phyloP scores from a whole-genome alignment of 2,113 vertebrate species.

The Elephas maximus region DNA sequence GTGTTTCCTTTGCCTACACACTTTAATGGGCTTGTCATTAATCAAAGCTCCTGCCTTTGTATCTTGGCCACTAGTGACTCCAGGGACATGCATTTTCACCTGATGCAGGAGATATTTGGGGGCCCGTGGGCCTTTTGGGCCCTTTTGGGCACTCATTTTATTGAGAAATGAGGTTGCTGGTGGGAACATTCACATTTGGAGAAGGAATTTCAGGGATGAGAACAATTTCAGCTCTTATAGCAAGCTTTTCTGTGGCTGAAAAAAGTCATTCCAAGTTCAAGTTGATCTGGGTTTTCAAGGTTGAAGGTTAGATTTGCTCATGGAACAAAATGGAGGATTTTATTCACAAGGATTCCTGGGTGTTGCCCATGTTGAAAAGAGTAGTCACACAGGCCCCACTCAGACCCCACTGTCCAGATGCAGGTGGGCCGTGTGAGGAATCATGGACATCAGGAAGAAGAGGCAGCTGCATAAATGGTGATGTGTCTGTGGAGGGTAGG shows the following conservation, averaged over 20 bases:
- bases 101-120: not conserved
- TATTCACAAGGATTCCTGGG: not conserved
- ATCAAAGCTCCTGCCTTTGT: not conserved
- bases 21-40: not conserved
- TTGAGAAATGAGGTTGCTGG: not conserved
- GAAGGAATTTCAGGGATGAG: not conserved
- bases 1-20: not conserved
- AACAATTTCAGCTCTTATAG: not conserved
- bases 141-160: not conserved
- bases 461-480: not conserved
- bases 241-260: not conserved
- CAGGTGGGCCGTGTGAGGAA: not conserved
- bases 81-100: not conserved
- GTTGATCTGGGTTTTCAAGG: not conserved
- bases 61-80: no score
- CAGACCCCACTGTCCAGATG: not conserved
- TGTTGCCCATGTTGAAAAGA: not conserved
- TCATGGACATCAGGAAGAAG: not conserved
- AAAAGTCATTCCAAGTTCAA: not conserved
- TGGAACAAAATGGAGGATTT: not conserved
- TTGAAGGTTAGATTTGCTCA: not conserved
- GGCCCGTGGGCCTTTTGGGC: not conserved
- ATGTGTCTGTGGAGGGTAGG: not conserved
- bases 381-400: not conserved
- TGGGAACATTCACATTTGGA: not conserved